These are phyloP conservation scores for Sminthurinus aureus DNA, from an alignment of 2,888 invertebrate species.

Conservation along the genomic window DNA sequence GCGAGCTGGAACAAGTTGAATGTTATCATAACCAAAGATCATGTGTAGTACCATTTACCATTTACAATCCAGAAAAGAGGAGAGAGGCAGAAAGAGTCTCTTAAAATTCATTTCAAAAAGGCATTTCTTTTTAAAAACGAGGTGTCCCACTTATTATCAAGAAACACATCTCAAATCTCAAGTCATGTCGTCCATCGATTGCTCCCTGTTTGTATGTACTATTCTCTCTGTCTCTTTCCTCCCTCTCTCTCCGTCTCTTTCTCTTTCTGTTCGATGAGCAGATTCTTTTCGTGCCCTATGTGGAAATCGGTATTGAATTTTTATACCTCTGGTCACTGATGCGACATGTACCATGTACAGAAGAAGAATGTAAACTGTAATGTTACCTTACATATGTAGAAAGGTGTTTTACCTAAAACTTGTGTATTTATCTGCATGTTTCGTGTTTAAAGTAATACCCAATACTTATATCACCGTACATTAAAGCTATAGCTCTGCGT, in stretches of 20 bases:
- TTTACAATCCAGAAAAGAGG: too few relatives aligned
- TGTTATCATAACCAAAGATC: conserved; percentile 39
- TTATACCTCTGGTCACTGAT: too few relatives aligned
- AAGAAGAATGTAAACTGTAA: too few relatives aligned
- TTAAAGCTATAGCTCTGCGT: neutral
- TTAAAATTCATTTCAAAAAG: conserved; percentile 37
- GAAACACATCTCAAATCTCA: conserved; percentile 44
- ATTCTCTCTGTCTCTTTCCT: neutral
- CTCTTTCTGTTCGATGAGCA: neutral
- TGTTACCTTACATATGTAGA: neutral
- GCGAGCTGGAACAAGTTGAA: conserved; percentile 1
- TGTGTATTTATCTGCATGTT: neutral
- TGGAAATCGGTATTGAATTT: too few relatives aligned
- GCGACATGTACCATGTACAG: too few relatives aligned
- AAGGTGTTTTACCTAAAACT: conserved; percentile 1
- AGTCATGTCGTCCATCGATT: conserved; percentile 44
- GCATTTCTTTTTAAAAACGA: conserved; percentile 43
- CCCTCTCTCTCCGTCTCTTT: neutral
- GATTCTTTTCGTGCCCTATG: too few relatives aligned
- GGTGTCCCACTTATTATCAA: conserved; percentile 44
- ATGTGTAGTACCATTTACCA: conserved; percentile 9
- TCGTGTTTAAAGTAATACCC: too few relatives aligned
- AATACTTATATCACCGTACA: neutral
- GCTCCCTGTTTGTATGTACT: conserved; percentile 29
- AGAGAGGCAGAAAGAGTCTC: neutral